Evolutionary conservation across 2,113 vertebrate genomes (phyloP).

Genomic region (Theristicus caerulescens): DNA sequence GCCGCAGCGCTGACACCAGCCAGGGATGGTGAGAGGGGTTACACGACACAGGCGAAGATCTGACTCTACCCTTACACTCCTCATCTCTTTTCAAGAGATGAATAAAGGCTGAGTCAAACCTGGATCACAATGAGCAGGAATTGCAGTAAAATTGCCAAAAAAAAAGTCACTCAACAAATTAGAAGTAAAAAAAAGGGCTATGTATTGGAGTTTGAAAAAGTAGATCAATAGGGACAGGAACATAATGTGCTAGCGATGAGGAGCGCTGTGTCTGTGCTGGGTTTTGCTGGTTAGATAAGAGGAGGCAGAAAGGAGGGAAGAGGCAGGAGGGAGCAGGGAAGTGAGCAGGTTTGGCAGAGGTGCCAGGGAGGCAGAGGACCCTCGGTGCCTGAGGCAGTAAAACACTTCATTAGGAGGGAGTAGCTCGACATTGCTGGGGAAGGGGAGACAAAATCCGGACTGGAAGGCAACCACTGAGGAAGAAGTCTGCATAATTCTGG

Average conservation of each 20-base stretch:
- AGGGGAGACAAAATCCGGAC: background rate
- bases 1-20: background rate
- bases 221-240: background rate
- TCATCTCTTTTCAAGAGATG: background rate
- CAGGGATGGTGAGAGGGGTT: background rate
- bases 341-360: background rate
- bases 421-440: background rate
- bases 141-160: background rate
- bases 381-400: background rate
- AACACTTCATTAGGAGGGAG: background rate
- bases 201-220: background rate
- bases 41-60: background rate
- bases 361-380: background rate
- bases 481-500: background rate
- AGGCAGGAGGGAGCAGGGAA: background rate
- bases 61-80: background rate
- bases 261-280: background rate
- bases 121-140: background rate
- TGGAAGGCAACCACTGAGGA: background rate
- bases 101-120: slow-evolving; percentile 28
- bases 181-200: background rate
- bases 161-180: background rate
- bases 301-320: background rate
- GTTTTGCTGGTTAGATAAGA: background rate
- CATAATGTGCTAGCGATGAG: background rate